Evolutionary conservation across 1,140 invertebrate species (phyloP), one percentile per base, ranked within the genome.

Genomic region (Lerema accius): DNA sequence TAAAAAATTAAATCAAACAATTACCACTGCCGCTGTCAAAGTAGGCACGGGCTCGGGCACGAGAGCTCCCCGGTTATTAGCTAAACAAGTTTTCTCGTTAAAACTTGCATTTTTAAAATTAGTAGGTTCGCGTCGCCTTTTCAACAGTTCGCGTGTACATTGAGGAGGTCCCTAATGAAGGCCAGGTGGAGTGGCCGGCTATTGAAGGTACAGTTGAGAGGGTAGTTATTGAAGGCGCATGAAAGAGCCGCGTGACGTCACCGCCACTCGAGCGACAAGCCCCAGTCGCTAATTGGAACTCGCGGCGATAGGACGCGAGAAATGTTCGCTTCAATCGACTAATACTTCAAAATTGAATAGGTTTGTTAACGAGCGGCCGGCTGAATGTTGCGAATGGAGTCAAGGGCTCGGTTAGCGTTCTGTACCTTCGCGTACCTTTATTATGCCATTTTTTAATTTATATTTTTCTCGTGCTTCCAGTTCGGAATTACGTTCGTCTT

Each of bases 231-330:
- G 86, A 88, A 81, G 78, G 74, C 79, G 80, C 67, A 80, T 87
- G 87, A 87, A 88, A 88, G 83, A 73, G 75, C 72, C 72, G 78
- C 83, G 87, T 90, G 87, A 90, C 87, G 86, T 89, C 86, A 87
- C 80, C 68, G 81, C 75, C 83, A 84, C 84, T 87, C 76, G 71
- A 87, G 84, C 80, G 82, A 84, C 80, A 77, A 81, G 77, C 80
- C 76, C 78, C 86, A 89, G 83, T 89, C 86, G 83, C 86, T 90
- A 90, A 90, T 90, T 90, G 87, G 87, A 88, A 82, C 86, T 87
- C 84, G 86, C 71, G 83, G 84, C 80, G 85, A 76, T 80, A 86
- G 84, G 80, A 87, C 86, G 86, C 84, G 84, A 86, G 83, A 84
- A 85, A 84, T 82, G 84, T 82, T 85, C 55, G 73, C 83, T 82